Evolutionary conservation across 2,797 vertebrate species (phyloP).

Genomic region (Taeniopygia guttata): DNA sequence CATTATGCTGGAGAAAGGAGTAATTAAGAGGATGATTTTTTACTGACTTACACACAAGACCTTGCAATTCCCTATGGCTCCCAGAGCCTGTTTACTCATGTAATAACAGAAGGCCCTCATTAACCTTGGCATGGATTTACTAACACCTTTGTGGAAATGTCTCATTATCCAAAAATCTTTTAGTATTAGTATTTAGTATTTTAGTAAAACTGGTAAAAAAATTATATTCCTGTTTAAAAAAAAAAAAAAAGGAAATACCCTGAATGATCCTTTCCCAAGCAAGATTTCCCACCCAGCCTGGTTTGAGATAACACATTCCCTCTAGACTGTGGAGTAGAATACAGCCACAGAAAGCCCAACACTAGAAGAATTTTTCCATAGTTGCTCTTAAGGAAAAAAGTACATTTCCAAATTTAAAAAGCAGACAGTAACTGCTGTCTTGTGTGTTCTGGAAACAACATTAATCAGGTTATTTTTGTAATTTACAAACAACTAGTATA

Average conservation of each 20-base stretch:
- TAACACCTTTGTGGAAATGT: neutral
- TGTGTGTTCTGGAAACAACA: constrained; percentile 49
- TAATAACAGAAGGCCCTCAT: neutral
- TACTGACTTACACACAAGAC: neutral
- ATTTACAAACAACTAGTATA: constrained; percentile 40
- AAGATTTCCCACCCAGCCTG: neutral
- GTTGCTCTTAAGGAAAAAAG: constrained; percentile 26
- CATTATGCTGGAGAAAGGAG: neutral
- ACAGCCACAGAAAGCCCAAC: neutral
- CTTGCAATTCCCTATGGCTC: neutral
- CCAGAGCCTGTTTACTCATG: neutral
- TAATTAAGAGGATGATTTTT: neutral
- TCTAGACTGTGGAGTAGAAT: neutral
- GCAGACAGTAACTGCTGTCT: constrained; percentile 8
- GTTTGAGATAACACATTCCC: neutral
- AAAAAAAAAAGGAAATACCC: neutral
- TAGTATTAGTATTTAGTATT: too few species aligned
- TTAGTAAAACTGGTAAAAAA: neutral
- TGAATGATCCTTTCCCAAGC: constrained; percentile 13
- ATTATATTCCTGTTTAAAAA: neutral
- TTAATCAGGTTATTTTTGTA: constrained; percentile 61
- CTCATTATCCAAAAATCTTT: neutral
- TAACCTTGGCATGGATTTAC: neutral
- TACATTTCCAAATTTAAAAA: constrained; percentile 51
- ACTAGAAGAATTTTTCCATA: constrained; percentile 39